Evolutionary conservation across 2,797 vertebrate species (phyloP).

Genomic region (Lithobates pipiens): DNA sequence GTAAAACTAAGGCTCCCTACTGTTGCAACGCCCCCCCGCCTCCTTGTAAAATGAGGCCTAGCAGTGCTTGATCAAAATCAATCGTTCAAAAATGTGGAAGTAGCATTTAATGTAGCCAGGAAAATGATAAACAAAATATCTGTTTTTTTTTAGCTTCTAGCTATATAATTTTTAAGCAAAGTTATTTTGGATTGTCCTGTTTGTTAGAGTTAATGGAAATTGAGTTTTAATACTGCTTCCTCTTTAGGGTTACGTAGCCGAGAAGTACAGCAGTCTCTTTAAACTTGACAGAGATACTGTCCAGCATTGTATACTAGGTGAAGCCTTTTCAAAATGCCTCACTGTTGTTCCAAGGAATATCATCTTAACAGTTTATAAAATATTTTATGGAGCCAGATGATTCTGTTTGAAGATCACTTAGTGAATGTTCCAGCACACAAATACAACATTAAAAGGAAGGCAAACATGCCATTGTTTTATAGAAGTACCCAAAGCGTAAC

Average conservation of each 20-base stretch:
- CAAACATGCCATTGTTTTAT: slow-evolving; percentile 54
- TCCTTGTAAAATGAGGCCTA: no score
- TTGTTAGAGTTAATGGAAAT: not conserved
- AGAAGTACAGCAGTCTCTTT: not conserved
- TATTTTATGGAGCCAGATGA: slow-evolving; percentile 54
- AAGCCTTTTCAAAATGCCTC: slow-evolving; percentile 39
- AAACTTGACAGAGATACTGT: slow-evolving; percentile 31
- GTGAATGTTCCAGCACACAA: slow-evolving; percentile 54
- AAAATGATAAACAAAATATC: no score
- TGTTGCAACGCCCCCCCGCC: no score
- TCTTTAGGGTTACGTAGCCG: not conserved
- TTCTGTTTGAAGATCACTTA: slow-evolving; percentile 44
- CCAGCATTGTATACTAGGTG: slow-evolving; percentile 24
- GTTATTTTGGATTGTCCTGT: no score
- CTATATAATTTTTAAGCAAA: no score
- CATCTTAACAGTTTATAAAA: slow-evolving; percentile 60
- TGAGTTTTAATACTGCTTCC: not conserved
- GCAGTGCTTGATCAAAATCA: no score
- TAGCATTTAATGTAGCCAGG: no score
- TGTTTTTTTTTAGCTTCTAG: no score
- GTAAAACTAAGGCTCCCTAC: no score
- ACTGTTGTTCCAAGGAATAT: slow-evolving; percentile 30
- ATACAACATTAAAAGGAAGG: slow-evolving; percentile 47
- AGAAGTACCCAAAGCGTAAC: slow-evolving; percentile 37
- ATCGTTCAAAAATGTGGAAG: no score